Conservation (phyloP, 2,797 vertebrate genomes). For the Urosaurus nigricauda region DNA sequence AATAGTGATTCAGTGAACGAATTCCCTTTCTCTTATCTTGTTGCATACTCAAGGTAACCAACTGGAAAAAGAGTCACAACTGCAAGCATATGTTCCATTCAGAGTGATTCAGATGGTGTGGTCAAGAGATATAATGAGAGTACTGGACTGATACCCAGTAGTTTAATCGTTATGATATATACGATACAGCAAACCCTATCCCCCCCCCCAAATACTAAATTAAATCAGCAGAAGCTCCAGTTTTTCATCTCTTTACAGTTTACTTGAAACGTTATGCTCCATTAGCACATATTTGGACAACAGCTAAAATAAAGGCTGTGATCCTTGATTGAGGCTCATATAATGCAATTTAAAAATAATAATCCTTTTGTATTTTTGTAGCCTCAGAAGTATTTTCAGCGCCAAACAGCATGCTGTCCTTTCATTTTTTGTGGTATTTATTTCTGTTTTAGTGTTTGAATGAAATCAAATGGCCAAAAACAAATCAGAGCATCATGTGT, state of each 20-base stretch:
- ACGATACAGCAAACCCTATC: accelerated
- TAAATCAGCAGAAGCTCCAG: neutral
- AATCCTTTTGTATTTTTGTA: constrained; percentile 35
- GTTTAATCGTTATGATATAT: constrained; percentile 14
- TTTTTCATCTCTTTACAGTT: neutral
- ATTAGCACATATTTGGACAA: constrained; percentile 6
- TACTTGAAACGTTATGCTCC: constrained; percentile 16
- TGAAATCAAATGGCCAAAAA: neutral
- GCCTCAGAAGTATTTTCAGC: constrained; percentile 20
- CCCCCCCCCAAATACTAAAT: no score
- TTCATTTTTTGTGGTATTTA: neutral
- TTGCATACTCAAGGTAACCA: neutral
- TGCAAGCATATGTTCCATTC: neutral
- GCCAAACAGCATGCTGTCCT: neutral
- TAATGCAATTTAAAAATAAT: neutral
- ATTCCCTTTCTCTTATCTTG: constrained; percentile 45
- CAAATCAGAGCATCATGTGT: neutral
- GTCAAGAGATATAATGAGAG: neutral
- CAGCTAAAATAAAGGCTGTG: constrained; percentile 27
- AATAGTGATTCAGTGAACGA: constrained; percentile 34
- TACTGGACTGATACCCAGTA: neutral
- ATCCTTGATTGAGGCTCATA: constrained; percentile 21
- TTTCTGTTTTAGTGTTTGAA: constrained; percentile 15
- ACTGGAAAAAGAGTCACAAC: neutral
- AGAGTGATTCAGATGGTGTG: neutral